These are phyloP conservation scores for Sinelater perroti DNA, from an alignment of 2,888 invertebrate species.

Conservation along the genomic window DNA sequence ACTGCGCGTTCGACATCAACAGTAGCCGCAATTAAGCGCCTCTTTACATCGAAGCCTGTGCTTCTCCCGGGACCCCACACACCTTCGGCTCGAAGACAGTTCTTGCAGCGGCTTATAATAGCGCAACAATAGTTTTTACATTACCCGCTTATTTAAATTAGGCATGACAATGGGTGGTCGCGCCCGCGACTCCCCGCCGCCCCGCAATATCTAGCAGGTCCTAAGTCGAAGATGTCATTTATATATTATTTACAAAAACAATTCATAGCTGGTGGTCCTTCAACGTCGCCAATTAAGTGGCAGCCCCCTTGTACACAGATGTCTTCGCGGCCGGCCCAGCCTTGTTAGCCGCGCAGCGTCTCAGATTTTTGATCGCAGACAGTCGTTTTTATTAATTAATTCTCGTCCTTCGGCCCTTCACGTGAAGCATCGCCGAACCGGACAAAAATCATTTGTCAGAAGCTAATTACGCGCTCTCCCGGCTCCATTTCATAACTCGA, in stretches of 20 bases:
- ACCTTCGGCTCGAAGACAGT: constrained; percentile 29
- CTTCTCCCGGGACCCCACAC: constrained; percentile 37
- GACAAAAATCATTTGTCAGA: constrained; percentile 24
- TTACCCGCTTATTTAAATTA: constrained; percentile 36
- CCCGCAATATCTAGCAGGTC: constrained; percentile 31
- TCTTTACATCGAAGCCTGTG: constrained; percentile 33
- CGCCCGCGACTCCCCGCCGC: constrained; percentile 22
- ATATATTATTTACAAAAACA: constrained; percentile 33
- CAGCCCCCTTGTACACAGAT: constrained; percentile 29
- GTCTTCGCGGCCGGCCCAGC: constrained; percentile 13
- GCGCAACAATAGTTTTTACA: constrained; percentile 33
- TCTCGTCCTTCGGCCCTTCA: constrained; percentile 1
- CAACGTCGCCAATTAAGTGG: constrained; percentile 36
- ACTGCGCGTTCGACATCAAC: constrained; percentile 42
- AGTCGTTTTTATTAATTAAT: constrained; percentile 24
- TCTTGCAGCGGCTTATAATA: constrained; percentile 34
- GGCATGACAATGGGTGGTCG: constrained; percentile 35
- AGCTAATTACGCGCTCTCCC: too few relatives aligned
- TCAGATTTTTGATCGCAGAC: constrained; percentile 21
- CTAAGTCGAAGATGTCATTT: constrained; percentile 35
- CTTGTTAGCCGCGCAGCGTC: constrained; percentile 1
- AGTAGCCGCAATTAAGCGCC: constrained; percentile 45
- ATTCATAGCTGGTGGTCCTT: constrained; percentile 35
- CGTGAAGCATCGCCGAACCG: constrained; percentile 4
- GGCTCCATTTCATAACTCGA: too few relatives aligned